These are phyloP conservation scores for Takifugu bimaculatus DNA, from an alignment of 2,113 vertebrate genomes.

Conservation along the genomic window DNA sequence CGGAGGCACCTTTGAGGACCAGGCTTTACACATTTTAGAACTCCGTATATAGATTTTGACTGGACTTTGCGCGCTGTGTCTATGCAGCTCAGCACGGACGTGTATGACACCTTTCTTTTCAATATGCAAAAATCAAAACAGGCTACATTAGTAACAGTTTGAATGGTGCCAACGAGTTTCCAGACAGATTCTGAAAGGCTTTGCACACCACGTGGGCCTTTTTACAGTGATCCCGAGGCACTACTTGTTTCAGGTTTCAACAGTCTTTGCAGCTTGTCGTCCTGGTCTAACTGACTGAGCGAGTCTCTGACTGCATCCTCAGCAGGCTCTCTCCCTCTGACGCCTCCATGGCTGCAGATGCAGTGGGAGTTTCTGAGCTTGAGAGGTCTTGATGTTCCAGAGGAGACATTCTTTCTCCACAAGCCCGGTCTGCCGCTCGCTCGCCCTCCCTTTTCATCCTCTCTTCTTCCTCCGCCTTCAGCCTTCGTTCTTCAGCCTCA, in stretches of 20 bases:
- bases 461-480: constrained; percentile 76
- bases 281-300: constrained; percentile 65
- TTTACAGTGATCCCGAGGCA: constrained; percentile 67
- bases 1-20: constrained; percentile 44
- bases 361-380: constrained; percentile 49
- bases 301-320: constrained; percentile 55
- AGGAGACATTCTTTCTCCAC: constrained; percentile 38
- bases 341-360: constrained; percentile 30
- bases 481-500: constrained; percentile 88
- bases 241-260: constrained; percentile 56
- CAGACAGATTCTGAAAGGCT: constrained; percentile 44
- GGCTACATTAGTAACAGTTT: constrained; percentile 29
- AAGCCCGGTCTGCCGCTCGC: constrained; percentile 1
- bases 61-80: not conserved
- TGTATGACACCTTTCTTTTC: constrained; percentile 21
- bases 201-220: constrained; percentile 49
- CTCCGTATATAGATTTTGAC: too few species aligned
- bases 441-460: constrained; percentile 27
- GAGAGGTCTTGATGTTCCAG: constrained; percentile 65
- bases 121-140: constrained; percentile 16
- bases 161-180: constrained; percentile 30
- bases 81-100: constrained; percentile 14
- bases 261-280: constrained; percentile 64
- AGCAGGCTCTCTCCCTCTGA: constrained; percentile 39
- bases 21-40: not conserved